Percentiles rank a stretch among this genome's conserved stretches.
Conservation (phyloP, 2,113 vertebrate species). For the Burhinus oedicnemus region DNA sequence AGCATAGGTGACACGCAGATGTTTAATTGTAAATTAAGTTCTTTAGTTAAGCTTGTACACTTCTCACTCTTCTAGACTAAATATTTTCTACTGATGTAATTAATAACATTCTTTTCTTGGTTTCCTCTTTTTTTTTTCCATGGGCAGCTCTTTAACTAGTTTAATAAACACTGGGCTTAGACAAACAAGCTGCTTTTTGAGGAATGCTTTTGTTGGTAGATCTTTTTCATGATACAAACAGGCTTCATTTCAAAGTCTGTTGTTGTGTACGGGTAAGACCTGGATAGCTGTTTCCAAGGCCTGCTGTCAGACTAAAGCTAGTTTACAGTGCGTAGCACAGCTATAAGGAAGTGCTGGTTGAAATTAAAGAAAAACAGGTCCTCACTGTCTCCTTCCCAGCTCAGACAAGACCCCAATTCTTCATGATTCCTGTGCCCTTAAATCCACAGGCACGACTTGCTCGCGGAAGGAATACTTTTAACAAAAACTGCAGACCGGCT, state of each 20-base stretch:
- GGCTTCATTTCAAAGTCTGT: neutral
- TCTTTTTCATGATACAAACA: neutral
- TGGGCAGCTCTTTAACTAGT: neutral
- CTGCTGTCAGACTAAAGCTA: neutral
- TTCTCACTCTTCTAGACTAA: constrained; percentile 11
- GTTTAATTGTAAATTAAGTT: neutral
- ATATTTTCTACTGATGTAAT: neutral
- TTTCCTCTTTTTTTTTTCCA: neutral
- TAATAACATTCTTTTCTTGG: neutral
- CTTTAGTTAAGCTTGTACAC: neutral
- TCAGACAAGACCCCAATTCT: neutral
- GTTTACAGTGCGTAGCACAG: neutral
- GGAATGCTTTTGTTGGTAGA: neutral
- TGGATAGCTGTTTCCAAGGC: neutral
- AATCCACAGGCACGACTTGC: neutral
- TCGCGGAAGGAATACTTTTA: neutral
- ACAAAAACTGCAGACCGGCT: neutral
- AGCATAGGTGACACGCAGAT: neutral
- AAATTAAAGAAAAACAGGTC: neutral
- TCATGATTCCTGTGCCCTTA: neutral
- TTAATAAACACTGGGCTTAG: neutral
- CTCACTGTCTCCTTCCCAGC: neutral
- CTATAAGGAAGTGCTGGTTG: neutral
- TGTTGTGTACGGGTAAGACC: neutral
- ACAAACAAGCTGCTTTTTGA: neutral